phyloP scores from a whole-genome alignment of 2,797 vertebrate species.

The Hippocampus kuda region DNA sequence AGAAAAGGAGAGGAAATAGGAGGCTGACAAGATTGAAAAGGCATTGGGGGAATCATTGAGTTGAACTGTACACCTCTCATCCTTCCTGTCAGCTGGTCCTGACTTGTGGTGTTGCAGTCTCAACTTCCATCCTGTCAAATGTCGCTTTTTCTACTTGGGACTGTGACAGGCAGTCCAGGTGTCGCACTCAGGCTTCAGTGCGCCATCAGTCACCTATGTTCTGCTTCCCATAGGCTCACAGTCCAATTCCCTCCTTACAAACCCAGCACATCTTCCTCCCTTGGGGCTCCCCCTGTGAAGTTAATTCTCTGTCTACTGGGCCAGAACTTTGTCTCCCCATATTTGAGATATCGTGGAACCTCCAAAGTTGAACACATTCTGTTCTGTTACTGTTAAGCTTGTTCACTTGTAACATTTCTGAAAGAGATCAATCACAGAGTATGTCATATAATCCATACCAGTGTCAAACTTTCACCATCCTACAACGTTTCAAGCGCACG shows the following conservation, averaged over 20 bases:
- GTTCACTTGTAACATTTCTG: constrained; percentile 14
- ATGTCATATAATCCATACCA: background rate
- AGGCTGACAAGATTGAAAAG: constrained; percentile 45
- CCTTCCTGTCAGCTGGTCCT: constrained; percentile 57
- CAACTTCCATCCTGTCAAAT: constrained; percentile 63
- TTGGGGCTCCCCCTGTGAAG: constrained; percentile 30
- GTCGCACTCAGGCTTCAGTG: constrained; percentile 70
- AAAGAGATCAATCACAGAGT: constrained; percentile 13
- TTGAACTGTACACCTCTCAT: constrained; percentile 57
- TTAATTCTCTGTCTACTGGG: constrained; percentile 20
- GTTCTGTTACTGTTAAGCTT: background rate
- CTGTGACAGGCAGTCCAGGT: constrained; percentile 67
- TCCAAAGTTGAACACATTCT: background rate
- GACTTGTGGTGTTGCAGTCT: constrained; percentile 58
- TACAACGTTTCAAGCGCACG: too few relatives aligned
- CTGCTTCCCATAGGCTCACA: constrained; percentile 62
- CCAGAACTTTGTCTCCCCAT: constrained; percentile 40
- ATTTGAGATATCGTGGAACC: background rate
- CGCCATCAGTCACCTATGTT: constrained; percentile 63
- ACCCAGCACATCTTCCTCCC: constrained; percentile 50
- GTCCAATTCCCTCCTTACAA: constrained; percentile 57
- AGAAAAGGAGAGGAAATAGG: constrained; percentile 23
- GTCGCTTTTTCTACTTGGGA: constrained; percentile 62
- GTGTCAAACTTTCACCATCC: too few relatives aligned
- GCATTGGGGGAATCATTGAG: constrained; percentile 52